Conservation (phyloP, 2,888 invertebrate species). For the Ophion ventricosus region DNA sequence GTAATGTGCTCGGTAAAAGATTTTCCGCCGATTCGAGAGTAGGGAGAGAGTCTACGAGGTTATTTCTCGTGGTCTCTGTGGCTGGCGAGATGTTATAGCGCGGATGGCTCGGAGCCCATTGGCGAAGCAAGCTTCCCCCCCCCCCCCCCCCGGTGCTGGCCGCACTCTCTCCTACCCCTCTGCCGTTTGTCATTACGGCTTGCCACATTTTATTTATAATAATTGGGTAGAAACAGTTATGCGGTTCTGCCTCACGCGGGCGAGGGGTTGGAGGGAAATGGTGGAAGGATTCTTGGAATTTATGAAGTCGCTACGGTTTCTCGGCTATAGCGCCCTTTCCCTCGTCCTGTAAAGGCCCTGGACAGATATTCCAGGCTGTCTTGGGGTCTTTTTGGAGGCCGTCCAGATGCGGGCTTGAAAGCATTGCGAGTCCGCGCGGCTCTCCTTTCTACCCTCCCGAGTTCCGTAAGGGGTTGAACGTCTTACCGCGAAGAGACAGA, state of each 20-base stretch:
- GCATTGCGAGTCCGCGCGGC: slow-evolving; percentile 43
- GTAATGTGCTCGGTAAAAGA: slow-evolving; percentile 54
- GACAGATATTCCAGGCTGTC: slow-evolving; percentile 76
- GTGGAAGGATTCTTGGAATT: slow-evolving; percentile 74
- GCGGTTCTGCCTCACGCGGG: slow-evolving; percentile 74
- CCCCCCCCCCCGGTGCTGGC: slow-evolving; percentile 9
- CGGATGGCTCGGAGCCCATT: slow-evolving; percentile 77
- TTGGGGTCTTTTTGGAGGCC: slow-evolving; percentile 79
- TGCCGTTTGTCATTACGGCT: slow-evolving; percentile 80
- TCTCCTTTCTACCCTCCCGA: slow-evolving; percentile 22
- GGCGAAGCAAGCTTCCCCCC: slow-evolving; percentile 69
- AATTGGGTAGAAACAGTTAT: slow-evolving; percentile 82
- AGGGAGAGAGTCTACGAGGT: slow-evolving; percentile 68
- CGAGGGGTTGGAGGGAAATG: slow-evolving; percentile 24
- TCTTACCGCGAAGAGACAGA: slow-evolving; percentile 80
- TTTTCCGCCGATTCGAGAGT: slow-evolving; percentile 51
- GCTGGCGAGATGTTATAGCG: slow-evolving; percentile 60
- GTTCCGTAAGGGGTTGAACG: slow-evolving; percentile 76
- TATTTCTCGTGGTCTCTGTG: slow-evolving; percentile 70
- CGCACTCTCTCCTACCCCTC: slow-evolving; percentile 67
- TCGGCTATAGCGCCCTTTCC: slow-evolving; percentile 11
- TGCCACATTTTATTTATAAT: slow-evolving; percentile 82
- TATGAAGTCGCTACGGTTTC: slow-evolving; percentile 76
- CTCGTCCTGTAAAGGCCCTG: slow-evolving; percentile 47
- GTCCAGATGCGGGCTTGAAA: slow-evolving; percentile 76